Evolutionary conservation across 2,113 vertebrate genomes (phyloP).

Genomic region (Aldabrachelys gigantea): DNA sequence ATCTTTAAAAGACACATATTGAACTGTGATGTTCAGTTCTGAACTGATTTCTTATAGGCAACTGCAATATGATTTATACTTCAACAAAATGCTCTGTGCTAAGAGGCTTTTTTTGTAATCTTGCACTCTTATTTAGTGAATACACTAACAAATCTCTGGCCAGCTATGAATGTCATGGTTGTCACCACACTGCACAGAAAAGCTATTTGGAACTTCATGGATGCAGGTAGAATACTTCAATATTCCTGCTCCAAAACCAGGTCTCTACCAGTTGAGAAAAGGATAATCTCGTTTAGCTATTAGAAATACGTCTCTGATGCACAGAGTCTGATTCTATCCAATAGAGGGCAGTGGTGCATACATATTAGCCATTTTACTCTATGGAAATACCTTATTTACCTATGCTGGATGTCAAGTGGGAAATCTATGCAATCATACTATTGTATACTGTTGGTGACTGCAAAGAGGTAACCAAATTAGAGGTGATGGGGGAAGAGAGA

Average conservation of each 20-base stretch:
- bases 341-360: neutral
- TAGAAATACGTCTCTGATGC: neutral
- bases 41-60: fast-evolving
- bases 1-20: constrained; percentile 49
- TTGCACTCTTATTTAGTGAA: neutral
- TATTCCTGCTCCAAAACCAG: neutral
- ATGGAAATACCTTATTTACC: neutral
- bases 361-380: neutral
- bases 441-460: neutral
- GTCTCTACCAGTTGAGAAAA: neutral
- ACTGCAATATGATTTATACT: fast-evolving
- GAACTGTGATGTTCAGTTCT: neutral
- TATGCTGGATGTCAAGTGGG: neutral
- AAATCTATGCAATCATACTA: neutral
- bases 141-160: neutral
- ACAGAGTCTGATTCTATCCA: neutral
- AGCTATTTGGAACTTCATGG: neutral
- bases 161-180: neutral
- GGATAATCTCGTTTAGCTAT: neutral
- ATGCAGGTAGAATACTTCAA: neutral
- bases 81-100: neutral
- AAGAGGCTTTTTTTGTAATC: neutral
- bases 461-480: neutral
- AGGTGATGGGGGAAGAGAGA: neutral
- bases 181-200: neutral